Evolutionary conservation across 2,888 invertebrate genomes (phyloP), one percentile per base, ranked within the genome.

Genomic region (Synergus gifuensis): DNA sequence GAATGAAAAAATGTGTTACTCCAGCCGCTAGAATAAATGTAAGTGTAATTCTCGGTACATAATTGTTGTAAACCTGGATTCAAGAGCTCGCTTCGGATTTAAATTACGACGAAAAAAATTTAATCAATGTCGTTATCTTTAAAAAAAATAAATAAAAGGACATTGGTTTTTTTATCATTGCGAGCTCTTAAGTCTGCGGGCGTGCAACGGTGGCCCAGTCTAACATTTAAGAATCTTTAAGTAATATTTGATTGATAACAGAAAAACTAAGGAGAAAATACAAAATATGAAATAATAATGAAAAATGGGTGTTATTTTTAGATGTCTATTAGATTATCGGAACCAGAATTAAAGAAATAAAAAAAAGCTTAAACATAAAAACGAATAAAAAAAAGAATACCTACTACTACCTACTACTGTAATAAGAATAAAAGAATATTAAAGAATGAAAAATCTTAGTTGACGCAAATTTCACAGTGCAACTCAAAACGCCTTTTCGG

Each of bases 221-320:
- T 88, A 88, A 88, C 83, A 84, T 86, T 87, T 87, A 89, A 88
- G 85, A 83, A 87, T 86, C 86, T 88, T 89, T 86, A 85, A 87
- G 84, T 87, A 86, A 87, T 88, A 87, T 84, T 87, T 86, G 85
- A 87, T 86, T 84, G 86, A 88, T 85, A 86, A 87, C 82, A 84
- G 84, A 84, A 84, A 83, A 84, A 85, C 82, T 78, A 76, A 78
- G 81, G 79, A 80, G 73, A 83, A 81, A 84, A 88, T 88, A 90
- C 87, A 89, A 90, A 87, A 89, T 90, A 90, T 87, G 85, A 89
- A 90, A 85, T 89, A 90, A 90, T 89, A 89, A 88, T 88, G 85
- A 88, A 88, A 91, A 90, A 90, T 91, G 89, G 90, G 89, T 92
- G 92, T 92, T 92, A 92, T 92, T 92, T 92, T 92, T 92, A 92